Base-by-base conservation (phyloP, 2,888 invertebrate genomes). In the Peribatodes rhomboidaria region DNA sequence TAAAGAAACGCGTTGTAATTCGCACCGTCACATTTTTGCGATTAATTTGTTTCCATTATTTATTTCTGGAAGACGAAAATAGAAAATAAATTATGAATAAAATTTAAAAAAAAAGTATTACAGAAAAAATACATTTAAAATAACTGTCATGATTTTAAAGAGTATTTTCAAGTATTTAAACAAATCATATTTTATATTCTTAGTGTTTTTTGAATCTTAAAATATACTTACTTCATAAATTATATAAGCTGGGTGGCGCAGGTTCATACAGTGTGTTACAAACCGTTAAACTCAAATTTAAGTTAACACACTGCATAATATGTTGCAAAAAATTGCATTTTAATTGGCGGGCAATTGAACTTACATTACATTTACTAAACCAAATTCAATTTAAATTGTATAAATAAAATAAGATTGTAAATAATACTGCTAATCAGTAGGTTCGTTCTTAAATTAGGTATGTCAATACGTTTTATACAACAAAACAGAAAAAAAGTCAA, bases 341-440 rank as follows among this genome's bases (percentile, higher is more conserved):
- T 61, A 31, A 55, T 56, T 61, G 61, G 61, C 55, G 61, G 49
- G 61, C 7, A 33, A 16, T 61, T 61, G 56, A 50, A 55, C 56
- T 56, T 42, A 22, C 2, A 39, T 13, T 41, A n/a, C 41, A 10
- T 39, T n/a, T 9, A 31, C 10, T 41, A 13, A 41, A 2, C 18
- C 9, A n/a, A 27, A 27, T n/a, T n/a, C 14, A 55, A 20, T 33
- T 47, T 20, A 22, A 39, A 61, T 49, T 52, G 50, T 18, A 33
- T 27, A 56, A 37, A 41, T 50, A 27, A 47, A 49, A 16, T 41
- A 13, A 47, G 46, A 33, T 56, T 37, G 16, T 56, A 57, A 59
- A 55, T 64, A 64, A 59, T 64, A 64, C 59, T 63, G 63, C 4
- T 44, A 33, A 33, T 52, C 22, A 52, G 35, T 53, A 63, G 39